These are phyloP conservation scores for Geodia barretti DNA, from an alignment of 37 sponge, comb jelly and placozoan genomes.

Conservation along the genomic window DNA sequence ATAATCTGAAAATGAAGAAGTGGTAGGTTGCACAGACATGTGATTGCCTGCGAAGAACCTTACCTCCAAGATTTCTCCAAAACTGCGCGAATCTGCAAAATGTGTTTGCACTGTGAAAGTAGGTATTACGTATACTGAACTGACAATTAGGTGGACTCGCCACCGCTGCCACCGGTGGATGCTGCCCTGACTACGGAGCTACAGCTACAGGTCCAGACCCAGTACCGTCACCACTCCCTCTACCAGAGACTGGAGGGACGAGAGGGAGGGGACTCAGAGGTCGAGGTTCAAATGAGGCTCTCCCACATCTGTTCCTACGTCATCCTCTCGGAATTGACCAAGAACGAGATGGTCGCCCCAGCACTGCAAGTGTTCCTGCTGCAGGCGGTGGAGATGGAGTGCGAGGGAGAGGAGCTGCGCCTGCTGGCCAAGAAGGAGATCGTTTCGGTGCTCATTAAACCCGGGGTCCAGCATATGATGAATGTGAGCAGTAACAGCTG, in stretches of 20 bases:
- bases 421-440: slow-evolving; percentile 30
- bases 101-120: no score
- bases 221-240: background rate
- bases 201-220: background rate
- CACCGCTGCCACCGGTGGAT: slow-evolving; percentile 18
- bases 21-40: no score
- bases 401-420: background rate
- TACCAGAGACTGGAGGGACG: background rate
- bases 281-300: background rate
- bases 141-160: slow-evolving; percentile 42
- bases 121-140: no score
- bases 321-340: background rate
- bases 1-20: background rate
- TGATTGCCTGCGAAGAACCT: no score
- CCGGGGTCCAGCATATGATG: background rate
- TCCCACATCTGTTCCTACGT: slow-evolving; percentile 18
- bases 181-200: slow-evolving; percentile 13
- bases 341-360: background rate
- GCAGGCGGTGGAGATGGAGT: background rate
- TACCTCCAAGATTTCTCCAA: no score
- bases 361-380: slow-evolving; percentile 9
- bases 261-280: background rate
- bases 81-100: no score
- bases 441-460: background rate
- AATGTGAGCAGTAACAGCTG: background rate